Conservation (phyloP, 2,113 vertebrate species). For the Zootoca vivipara region DNA sequence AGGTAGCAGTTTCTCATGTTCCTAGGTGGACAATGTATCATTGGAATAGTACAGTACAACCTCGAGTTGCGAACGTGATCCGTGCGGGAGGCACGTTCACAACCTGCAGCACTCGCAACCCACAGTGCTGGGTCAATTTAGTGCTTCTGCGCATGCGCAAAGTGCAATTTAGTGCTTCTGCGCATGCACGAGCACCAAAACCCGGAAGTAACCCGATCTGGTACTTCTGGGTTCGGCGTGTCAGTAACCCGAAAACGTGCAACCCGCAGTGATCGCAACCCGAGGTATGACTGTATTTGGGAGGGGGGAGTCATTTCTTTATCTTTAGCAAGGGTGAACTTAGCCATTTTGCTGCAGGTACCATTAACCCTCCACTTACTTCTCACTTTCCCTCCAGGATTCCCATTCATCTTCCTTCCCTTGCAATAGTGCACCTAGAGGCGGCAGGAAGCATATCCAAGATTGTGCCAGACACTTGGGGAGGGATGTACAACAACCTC, state of each 20-base stretch:
- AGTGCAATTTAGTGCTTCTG: too few species aligned
- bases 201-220: too few species aligned
- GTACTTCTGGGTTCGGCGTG: too few species aligned
- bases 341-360: background rate
- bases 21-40: constrained; percentile 13
- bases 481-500: background rate
- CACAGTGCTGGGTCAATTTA: too few species aligned
- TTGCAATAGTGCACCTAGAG: background rate
- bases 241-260: too few species aligned
- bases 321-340: background rate
- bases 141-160: too few species aligned
- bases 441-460: background rate
- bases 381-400: background rate
- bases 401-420: background rate
- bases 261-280: too few species aligned
- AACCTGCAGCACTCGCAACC: too few species aligned
- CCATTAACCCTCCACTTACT: background rate
- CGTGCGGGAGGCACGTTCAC: too few species aligned
- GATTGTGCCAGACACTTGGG: background rate
- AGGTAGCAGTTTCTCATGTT: constrained; percentile 1
- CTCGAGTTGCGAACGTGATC: too few species aligned
- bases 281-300: too few species aligned
- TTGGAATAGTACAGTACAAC: background rate
- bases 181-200: too few species aligned
- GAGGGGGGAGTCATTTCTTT: background rate